Conservation (phyloP, 2,797 vertebrate genomes). For the Delichon dasypus region DNA sequence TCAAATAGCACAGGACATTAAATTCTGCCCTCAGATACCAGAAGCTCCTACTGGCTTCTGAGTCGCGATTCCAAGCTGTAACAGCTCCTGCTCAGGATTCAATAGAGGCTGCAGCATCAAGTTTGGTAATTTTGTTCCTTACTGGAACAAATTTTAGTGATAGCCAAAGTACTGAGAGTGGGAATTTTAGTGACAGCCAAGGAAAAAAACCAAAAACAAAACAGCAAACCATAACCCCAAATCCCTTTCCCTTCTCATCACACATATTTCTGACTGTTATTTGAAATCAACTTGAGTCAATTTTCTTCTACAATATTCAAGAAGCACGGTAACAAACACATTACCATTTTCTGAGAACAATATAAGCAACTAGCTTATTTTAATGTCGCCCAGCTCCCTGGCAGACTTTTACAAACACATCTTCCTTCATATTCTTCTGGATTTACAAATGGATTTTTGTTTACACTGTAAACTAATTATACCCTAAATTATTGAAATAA, state of each 20-base stretch:
- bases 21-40: neutral
- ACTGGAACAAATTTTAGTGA: neutral
- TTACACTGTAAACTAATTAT: slow-evolving; percentile 11
- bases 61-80: neutral
- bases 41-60: slow-evolving; percentile 1
- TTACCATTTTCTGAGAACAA: neutral
- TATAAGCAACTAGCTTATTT: neutral
- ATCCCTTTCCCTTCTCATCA: neutral
- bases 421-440: neutral
- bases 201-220: neutral
- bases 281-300: neutral
- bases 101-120: neutral
- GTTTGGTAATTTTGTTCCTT: neutral
- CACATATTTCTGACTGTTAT: neutral
- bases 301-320: neutral
- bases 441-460: slow-evolving; percentile 26
- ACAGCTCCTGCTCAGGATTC: neutral
- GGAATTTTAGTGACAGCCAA: neutral
- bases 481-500: slow-evolving; percentile 45
- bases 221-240: neutral
- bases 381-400: neutral
- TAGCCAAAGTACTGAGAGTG: neutral
- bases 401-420: neutral
- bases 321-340: neutral
- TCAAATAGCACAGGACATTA: neutral